Base-by-base conservation (phyloP, 1,140 invertebrate genomes). In the Hypsibius dujardini region DNA sequence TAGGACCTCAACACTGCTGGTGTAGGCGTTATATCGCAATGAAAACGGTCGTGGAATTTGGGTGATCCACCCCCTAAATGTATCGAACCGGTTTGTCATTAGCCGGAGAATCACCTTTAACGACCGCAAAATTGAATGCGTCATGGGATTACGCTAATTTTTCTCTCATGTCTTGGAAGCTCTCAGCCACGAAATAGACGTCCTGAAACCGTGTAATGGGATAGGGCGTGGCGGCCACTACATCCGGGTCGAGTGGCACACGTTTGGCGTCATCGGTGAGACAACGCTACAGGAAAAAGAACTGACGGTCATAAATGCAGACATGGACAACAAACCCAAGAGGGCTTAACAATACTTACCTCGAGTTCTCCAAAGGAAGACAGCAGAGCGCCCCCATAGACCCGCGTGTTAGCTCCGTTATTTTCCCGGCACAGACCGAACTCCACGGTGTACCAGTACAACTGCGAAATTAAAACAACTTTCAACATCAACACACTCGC, bases 381-480 rank as follows among this genome's bases (percentile, higher is more conserved):
- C 1, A 98, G 78, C 0, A 98, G 81, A 2, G 95, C 95, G 14
- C 95, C 95, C 0, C 95, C 95, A 76, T 95, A 98, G 0, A 95
- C 91, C 73, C 90, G 85, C 73, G 92, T 83, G 69, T 86, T 82
- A 1, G 87, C 90, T 72, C 92, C 87, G 82, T 95, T 88, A 76
- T 92, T 92, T 91, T 95, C 90, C 28, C 87, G 85, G 78, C 92
- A 96, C 42, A 96, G 77, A 1, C 94, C 94, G 78, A 96, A 97
- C 78, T 97, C 94, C 62, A 98, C 90, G 0, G 95, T 97, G 79
- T 98, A 98, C 80, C 98, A 98, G 77, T 98, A 98, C 7, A 95
- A 84, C 94, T 97, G 79, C 28, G 71, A 71, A 71, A 40, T 40
- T 60, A 67, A 56, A 56, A 7, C n/a, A 7, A 56, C n/a, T 56